phyloP scores from a whole-genome alignment of 2,797 vertebrate species.

The Danionella dracula region DNA sequence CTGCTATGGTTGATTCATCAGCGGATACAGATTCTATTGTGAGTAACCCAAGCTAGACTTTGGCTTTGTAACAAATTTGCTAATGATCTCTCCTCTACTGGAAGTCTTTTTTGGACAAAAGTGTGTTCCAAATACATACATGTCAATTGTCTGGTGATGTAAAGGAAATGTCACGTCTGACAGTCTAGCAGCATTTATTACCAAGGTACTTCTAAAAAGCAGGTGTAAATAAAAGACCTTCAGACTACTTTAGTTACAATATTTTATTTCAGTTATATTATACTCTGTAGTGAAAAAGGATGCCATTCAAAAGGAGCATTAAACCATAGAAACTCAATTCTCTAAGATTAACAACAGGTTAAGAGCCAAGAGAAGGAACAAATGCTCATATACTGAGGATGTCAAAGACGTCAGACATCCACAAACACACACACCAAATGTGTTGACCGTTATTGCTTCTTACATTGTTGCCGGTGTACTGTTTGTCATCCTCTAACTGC shows the following conservation, averaged over 20 bases:
- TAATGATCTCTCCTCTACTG: no score
- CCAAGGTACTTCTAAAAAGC: no score
- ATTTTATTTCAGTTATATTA: slow-evolving; percentile 76
- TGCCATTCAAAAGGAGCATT: slow-evolving; percentile 81
- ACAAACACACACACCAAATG: slow-evolving; percentile 48
- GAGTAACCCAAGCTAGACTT: no score
- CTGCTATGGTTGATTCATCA: no score
- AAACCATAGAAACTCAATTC: slow-evolving; percentile 72
- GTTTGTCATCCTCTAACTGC: slow-evolving; percentile 61
- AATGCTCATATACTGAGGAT: slow-evolving; percentile 64
- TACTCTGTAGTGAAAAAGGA: slow-evolving; percentile 80
- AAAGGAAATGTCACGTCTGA: no score
- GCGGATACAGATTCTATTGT: no score
- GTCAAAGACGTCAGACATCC: slow-evolving; percentile 61
- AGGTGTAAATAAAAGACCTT: slow-evolving; percentile 39
- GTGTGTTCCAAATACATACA: no score
- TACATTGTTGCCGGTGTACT: slow-evolving; percentile 67
- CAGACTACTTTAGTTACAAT: slow-evolving; percentile 54
- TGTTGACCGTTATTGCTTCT: slow-evolving; percentile 70
- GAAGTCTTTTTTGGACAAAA: no score
- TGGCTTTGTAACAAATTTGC: no score
- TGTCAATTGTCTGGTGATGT: no score
- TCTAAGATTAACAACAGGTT: slow-evolving; percentile 65
- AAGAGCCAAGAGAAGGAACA: slow-evolving; percentile 46
- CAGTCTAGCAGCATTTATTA: no score